A percentile compares a stretch with the other conserved stretches of the same genome.
These are phyloP conservation scores for Dufourea novaeangliae DNA, from an alignment of 1,140 invertebrate species.

Conservation along the genomic window DNA sequence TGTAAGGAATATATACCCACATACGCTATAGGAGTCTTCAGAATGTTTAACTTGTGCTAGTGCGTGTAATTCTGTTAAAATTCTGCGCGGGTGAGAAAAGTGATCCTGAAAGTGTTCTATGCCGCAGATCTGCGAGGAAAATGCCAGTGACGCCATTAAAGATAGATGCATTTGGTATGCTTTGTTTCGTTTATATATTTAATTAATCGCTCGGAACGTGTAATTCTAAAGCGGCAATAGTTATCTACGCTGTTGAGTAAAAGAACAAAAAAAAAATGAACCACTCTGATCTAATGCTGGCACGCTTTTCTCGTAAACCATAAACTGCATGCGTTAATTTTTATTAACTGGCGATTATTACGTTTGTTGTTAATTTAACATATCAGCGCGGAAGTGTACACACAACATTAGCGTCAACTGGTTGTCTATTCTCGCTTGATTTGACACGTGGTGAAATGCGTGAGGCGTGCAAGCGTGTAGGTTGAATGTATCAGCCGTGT, in stretches of 20 bases:
- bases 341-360: too few species aligned
- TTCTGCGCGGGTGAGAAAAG: background rate
- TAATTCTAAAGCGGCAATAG: background rate
- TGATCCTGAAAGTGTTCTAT: slow-evolving; percentile 32
- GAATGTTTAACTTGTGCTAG: background rate
- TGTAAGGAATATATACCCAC: background rate
- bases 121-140: slow-evolving; percentile 11
- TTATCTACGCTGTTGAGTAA: background rate
- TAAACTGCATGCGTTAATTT: too few species aligned
- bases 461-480: background rate
- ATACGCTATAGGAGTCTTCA: background rate
- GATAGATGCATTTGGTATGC: slow-evolving; percentile 59
- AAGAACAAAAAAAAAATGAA: too few species aligned
- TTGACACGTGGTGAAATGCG: slow-evolving; percentile 9
- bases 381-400: background rate
- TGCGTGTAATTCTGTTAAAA: background rate
- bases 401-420: background rate
- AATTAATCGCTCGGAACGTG: background rate
- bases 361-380: background rate
- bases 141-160: slow-evolving; percentile 69
- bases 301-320: background rate
- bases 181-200: slow-evolving; percentile 28
- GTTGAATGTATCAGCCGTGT: too few species aligned
- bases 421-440: background rate
- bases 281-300: too few species aligned